phyloP scores from a whole-genome alignment of 2,113 vertebrate genomes.

The Microcebus lehilahytsara region DNA sequence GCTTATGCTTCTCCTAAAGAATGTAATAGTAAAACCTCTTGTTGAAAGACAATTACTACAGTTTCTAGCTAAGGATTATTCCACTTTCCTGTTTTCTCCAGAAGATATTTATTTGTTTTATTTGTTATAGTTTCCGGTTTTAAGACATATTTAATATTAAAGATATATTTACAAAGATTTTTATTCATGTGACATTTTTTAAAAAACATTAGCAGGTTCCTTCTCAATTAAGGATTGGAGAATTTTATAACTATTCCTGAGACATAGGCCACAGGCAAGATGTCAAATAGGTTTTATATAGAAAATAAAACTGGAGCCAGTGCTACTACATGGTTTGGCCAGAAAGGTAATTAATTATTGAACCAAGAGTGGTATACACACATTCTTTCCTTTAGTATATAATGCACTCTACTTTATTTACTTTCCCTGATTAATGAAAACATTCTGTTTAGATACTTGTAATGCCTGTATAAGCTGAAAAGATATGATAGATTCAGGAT shows the following conservation, averaged over 20 bases:
- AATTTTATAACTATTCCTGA: background rate
- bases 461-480: background rate
- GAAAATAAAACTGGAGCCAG: background rate
- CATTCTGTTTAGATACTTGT: background rate
- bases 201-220: background rate
- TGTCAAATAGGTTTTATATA: background rate
- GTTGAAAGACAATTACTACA: slow-evolving; percentile 46
- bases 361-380: background rate
- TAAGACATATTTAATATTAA: background rate
- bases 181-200: background rate
- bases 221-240: background rate
- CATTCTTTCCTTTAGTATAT: background rate
- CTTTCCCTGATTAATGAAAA: background rate
- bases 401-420: background rate
- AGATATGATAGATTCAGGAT: background rate
- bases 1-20: slow-evolving; percentile 43
- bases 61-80: background rate
- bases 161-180: background rate
- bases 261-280: background rate
- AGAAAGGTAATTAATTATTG: background rate
- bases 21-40: background rate
- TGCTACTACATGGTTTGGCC: background rate
- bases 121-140: background rate
- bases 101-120: background rate
- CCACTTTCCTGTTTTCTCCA: background rate